Conservation (phyloP, 2,113 vertebrate genomes). For the Emydocephalus ijimae region DNA sequence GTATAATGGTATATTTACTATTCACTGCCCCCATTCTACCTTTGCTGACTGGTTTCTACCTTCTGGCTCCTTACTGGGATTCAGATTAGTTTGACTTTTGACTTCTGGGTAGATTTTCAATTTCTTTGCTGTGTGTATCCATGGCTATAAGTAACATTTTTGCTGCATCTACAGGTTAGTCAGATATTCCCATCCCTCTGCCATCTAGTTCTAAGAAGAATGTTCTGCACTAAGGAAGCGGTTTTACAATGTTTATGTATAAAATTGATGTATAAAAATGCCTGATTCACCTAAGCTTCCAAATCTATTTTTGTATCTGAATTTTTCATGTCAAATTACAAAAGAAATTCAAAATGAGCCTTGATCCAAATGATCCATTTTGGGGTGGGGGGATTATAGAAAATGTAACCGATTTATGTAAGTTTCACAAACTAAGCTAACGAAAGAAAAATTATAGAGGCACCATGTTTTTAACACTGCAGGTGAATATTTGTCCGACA, state of each 20-base stretch:
- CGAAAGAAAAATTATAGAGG: conserved; percentile 17
- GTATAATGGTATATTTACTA: neutral
- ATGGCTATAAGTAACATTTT: neutral
- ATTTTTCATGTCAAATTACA: neutral
- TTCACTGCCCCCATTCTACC: neutral
- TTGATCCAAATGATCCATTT: neutral
- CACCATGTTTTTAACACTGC: conserved; percentile 19
- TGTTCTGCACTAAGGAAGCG: neutral
- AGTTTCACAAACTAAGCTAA: conserved; percentile 3
- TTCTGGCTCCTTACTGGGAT: neutral
- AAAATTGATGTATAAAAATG: neutral
- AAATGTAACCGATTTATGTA: neutral
- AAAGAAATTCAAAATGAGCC: conserved; percentile 18
- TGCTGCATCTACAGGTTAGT: neutral
- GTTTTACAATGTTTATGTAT: neutral
- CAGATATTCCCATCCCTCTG: neutral
- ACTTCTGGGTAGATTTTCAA: neutral
- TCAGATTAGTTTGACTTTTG: neutral
- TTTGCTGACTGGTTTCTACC: neutral
- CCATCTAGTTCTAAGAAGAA: neutral
- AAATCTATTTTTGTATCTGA: neutral
- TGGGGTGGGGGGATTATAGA: neutral
- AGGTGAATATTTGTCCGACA: neutral
- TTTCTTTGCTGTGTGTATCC: neutral
- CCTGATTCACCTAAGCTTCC: neutral